A percentile compares a stretch with the other conserved stretches of the same genome.
Evolutionary conservation across 2,797 vertebrate species (phyloP).

Genomic region (Gambelia wislizenii): DNA sequence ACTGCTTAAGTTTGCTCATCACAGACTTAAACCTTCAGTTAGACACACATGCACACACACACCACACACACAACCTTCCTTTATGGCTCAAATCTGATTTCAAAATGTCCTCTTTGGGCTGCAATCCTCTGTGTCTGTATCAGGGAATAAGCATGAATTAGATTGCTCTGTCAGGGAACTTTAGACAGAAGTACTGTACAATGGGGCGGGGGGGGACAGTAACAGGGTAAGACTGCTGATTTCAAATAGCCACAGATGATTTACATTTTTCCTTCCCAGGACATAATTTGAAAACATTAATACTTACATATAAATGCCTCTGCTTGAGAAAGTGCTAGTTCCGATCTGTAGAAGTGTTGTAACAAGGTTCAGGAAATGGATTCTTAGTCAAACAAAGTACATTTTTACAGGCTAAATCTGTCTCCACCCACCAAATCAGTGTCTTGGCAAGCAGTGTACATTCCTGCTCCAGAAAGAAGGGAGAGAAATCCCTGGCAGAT

Average conservation of each 20-base stretch:
- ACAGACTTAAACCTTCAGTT: not conserved
- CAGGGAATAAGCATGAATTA: not conserved
- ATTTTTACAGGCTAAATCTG: constrained; percentile 51
- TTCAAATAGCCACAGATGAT: constrained; percentile 19
- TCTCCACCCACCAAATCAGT: constrained; percentile 34
- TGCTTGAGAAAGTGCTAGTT: constrained; percentile 10
- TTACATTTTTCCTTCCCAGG: constrained; percentile 55
- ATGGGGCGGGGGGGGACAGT: too few species aligned
- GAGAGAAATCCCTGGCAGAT: not conserved
- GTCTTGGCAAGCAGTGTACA: constrained; percentile 22
- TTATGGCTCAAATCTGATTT: not conserved
- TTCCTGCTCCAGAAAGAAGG: constrained; percentile 1
- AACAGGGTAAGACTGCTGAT: fast-evolving
- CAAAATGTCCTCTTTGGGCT: not conserved
- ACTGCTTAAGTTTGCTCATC: fast-evolving
- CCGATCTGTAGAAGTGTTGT: constrained; percentile 27
- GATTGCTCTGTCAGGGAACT: not conserved
- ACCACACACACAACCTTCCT: not conserved
- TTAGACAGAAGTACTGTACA: not conserved
- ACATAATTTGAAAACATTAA: constrained; percentile 24
- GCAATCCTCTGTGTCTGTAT: too few species aligned
- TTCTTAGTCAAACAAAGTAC: constrained; percentile 45
- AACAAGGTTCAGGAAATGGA: constrained; percentile 53
- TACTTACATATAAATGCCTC: constrained; percentile 45
- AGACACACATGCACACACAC: not conserved